Base-by-base conservation (phyloP, 2,888 invertebrate species). In the Scaptodrosophila latifasciaeformis region DNA sequence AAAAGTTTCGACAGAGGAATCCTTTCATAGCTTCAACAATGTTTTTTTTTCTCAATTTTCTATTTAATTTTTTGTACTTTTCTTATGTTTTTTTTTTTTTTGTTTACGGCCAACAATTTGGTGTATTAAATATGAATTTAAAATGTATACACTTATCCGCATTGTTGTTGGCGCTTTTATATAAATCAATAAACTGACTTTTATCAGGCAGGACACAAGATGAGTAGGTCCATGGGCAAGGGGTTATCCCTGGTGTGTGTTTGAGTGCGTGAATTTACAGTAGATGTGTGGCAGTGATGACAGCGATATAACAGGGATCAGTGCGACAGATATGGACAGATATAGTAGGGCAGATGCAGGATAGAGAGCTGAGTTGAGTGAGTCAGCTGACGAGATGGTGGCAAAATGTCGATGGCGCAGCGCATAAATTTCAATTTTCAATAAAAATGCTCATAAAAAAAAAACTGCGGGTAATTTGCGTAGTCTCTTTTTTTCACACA, bases 391-490 rank as follows among this genome's bases (percentile, higher is more conserved):
- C 40, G 19, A 19, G 10, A 49, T 29, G 21, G 43, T 18, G 18
- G 46, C 13, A 37, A 31, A 37, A 43, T 21, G 47, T 50, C 51
- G 40, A 27, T 42, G 45, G 12, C 17, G 44, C 34, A 44, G 52
- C 57, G 79, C 65, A 77, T 80, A 75, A 78, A 74, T 77, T 80
- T 77, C 62, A 70, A 74, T 74, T 68, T 69, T 72, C 65, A 67
- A 65, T 68, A 60, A 77, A n/a, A 77, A 58, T 61, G 57, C 62
- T 62, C 65, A 62, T 62, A 74, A 75, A 75, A n/a, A n/a, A n/a
- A n/a, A 53, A 78, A 76, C 72, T 78, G 80, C 81, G 77, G 77
- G 79, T 77, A 81, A 79, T 81, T 79, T 79, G 67, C 58, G 64
- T 64, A 53, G 10, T 29, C 43, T 47, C 9, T 54, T 57, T 50